phyloP scores from a whole-genome alignment of 2,113 vertebrate genomes.

The Nansenia antarctica region DNA sequence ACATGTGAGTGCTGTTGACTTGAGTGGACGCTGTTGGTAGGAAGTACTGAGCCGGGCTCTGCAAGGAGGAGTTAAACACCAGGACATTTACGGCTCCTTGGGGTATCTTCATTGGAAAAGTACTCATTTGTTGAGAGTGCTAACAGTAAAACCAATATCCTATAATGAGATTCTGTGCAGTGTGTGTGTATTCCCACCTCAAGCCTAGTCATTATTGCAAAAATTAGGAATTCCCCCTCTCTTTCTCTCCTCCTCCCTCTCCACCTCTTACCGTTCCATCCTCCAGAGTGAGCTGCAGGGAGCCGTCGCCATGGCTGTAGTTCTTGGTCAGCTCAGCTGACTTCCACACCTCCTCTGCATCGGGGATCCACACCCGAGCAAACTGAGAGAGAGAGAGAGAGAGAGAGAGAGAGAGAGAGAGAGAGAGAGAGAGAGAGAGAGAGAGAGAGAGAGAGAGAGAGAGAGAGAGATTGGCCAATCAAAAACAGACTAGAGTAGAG shows the following conservation, averaged over 20 bases:
- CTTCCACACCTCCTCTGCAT: conserved; percentile 95
- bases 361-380: conserved; percentile 97
- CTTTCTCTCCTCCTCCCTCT: neutral
- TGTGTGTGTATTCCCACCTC: neutral
- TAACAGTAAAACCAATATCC: conserved; percentile 41
- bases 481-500: no score
- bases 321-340: conserved; percentile 93
- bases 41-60: no score
- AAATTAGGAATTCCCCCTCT: neutral
- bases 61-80: conserved; percentile 31
- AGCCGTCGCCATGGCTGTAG: conserved; percentile 87
- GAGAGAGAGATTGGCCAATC: no score
- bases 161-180: conserved; percentile 38
- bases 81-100: conserved; percentile 30
- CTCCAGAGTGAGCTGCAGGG: conserved; percentile 87
- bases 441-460: neutral
- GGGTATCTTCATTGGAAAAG: conserved; percentile 26
- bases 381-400: conserved; percentile 67
- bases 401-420: conserved; percentile 33
- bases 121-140: conserved; percentile 31
- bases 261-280: conserved; percentile 84
- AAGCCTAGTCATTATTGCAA: neutral
- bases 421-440: conserved; percentile 29
- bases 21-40: no score
- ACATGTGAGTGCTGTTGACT: no score